Base-by-base conservation (phyloP, 2,113 vertebrate genomes). In the Pao palembangensis region DNA sequence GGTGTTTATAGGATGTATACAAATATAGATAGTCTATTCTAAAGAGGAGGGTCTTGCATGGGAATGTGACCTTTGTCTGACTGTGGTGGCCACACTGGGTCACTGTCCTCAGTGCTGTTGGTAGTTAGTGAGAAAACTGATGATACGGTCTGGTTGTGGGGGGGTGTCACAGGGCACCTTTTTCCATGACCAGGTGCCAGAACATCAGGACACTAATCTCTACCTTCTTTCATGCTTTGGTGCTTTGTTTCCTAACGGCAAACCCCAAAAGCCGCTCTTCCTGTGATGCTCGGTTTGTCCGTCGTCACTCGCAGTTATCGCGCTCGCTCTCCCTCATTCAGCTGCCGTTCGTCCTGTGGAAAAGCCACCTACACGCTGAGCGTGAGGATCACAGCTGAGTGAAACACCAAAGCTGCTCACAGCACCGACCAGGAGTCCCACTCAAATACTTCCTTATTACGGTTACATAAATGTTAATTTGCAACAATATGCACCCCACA, bases 281-380 rank as follows among this genome's bases (percentile, higher is more conserved):
- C 44, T 67, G 1, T 42, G 47, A 50, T 11, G 53, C 55, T 67
- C 18, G 0, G 11, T 56, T 74, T 61, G 64, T 73, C 68, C 18
- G 13, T 60, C 64, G 25, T 57, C 61, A 53, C 49, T 64, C 6
- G 5, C 68, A 38, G 56, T 58, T 73, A 13, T 64, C 7, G 3
- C 68, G 42, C 57, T 52, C 59, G 48, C 58, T 31, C 42, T 55
- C 62, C 61, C 64, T 73, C 75, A 66, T 82, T 81, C 70, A 85
- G 76, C 66, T 82, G 58, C 19, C 51, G 62, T 79, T 79, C 69
- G 74, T 86, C 78, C 72, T 78, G 62, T 79, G 67, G 85, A 85
- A 75, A 80, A 83, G 55, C 86, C 89, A 82, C 90, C 89, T 87
- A 91, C 88, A 89, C 87, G 78, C 48, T 59, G 62, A 86, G 78